Evolutionary conservation across 2,113 vertebrate species (phyloP), one percentile per base, ranked within the genome.

Genomic region (Periophthalmodon schlosseri): DNA sequence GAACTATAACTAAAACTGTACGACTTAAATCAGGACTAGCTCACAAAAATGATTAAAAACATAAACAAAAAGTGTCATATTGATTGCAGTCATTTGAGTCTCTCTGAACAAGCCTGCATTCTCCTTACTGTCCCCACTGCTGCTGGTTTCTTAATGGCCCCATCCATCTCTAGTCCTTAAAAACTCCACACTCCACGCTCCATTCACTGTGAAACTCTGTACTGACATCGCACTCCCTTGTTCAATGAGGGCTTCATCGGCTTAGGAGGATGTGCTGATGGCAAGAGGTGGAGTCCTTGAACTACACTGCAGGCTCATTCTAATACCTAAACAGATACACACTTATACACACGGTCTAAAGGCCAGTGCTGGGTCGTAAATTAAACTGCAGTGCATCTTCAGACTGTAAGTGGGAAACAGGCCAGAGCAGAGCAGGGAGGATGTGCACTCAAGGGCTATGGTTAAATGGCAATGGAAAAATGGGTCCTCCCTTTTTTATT

Each of bases 81-180:
- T 57, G 9, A 57, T 23, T 21, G 56, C 21, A 23, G 21, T 23
- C 11, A 57, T 57, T 60, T 28, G 12, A 60, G 10, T 28, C 39
- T 2, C 39, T 52, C 13, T 28, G 23, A 60, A 15, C 5, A 11
- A 60, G 57, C 57, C 21, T 24, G 15, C 8, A 52, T 52, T 52
- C 50, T 20, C 18, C 16, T 24, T 14, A 4, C 56, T 58, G 21
- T 60, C 14, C 57, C n/a, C 21, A 28, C 23, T 14, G 13, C 57
- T 60, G 57, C 57, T 28, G 57, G 57, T 23, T 15, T 12, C 23
- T 3, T 60, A 60, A 60, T 60, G 23, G 57, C 57, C 5, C 57
- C 12, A 60, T 60, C 57, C 57, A 60, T 60, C 57, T 60, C 23
- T 15, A 60, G 21, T 60, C 57, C 23, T 60, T 60, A 60, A 60